Base-by-base conservation (phyloP, 2,888 invertebrate genomes). In the Amphipoea lucens region DNA sequence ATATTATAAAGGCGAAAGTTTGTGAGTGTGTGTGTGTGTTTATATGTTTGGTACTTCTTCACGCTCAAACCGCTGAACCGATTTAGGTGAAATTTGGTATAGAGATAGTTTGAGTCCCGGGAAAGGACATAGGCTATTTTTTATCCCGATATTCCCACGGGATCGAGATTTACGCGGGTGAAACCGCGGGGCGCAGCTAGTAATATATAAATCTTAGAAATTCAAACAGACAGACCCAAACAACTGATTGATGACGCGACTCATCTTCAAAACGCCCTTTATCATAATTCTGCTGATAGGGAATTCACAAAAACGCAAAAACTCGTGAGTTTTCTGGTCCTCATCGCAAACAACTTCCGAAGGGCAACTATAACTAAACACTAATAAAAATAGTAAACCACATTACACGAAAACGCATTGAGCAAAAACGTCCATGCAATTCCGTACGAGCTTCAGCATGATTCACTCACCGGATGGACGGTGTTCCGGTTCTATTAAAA, bases 401-500 rank as follows among this genome's bases (percentile, higher is more conserved):
- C 11, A 63, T 57, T 42, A 80, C 51, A 63, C 12, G 40, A 74
- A 73, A 84, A 66, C 20, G 73, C 80, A 79, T 54, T 11, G 66
- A 80, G 40, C 76, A 68, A 71, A 79, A 75, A 74, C 66, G 57
- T 9, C 69, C 69, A 11, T 78, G 81, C 57, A 79, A 77, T 89
- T 78, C 70, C 72, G 51, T 73, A 70, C 76, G 74, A 79, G 77
- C 62, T 80, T 68, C 74, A 69, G 63, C 67, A 85, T 88, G 87
- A 89, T 88, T 90, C 87, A 89, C 79, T 83, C 72, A 87, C 82
- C 73, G 83, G 77, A 80, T 74, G 82, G 78, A 79, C 79, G 77
- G 68, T 84, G 83, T 89, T 84, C 85, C 83, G 83, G 84, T 87
- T 81, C 89, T 91, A 92, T 92, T 92, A 91, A 90, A 92, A 92